Percentiles rank a stretch among this genome's conserved stretches.
phyloP scores from a whole-genome alignment of 2,797 vertebrate species.

The Scolopax rusticola region DNA sequence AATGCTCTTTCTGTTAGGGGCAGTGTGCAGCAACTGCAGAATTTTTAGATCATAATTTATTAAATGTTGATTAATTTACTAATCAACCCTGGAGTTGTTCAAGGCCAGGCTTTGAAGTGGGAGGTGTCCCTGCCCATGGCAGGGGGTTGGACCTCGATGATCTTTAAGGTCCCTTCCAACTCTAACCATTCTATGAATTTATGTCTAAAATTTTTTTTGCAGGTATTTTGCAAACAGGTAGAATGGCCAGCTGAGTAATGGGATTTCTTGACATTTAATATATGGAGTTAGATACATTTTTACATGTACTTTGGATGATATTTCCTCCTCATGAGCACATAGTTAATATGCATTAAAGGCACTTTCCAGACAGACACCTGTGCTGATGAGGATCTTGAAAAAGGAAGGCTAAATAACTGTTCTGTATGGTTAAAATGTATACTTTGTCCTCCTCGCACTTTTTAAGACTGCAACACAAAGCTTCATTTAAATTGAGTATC shows the following conservation, averaged over 20 bases:
- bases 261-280: slow-evolving; percentile 8
- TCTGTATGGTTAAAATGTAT: background rate
- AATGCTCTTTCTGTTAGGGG: background rate
- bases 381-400: background rate
- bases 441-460: background rate
- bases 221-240: background rate
- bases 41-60: background rate
- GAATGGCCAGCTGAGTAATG: background rate
- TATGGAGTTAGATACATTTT: background rate
- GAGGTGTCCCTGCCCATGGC: too few species aligned
- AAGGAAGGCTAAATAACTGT: background rate
- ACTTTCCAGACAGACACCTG: background rate
- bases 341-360: background rate
- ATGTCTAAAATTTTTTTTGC: background rate
- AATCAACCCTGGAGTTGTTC: too few species aligned
- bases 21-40: background rate
- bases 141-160: too few species aligned
- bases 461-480: background rate
- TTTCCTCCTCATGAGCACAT: background rate
- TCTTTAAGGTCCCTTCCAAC: too few species aligned
- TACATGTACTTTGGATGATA: background rate
- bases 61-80: background rate
- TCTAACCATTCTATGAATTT: too few species aligned
- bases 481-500: background rate
- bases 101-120: too few species aligned